Conservation (phyloP, 1,140 invertebrate species). For the Euwallacea similis region DNA sequence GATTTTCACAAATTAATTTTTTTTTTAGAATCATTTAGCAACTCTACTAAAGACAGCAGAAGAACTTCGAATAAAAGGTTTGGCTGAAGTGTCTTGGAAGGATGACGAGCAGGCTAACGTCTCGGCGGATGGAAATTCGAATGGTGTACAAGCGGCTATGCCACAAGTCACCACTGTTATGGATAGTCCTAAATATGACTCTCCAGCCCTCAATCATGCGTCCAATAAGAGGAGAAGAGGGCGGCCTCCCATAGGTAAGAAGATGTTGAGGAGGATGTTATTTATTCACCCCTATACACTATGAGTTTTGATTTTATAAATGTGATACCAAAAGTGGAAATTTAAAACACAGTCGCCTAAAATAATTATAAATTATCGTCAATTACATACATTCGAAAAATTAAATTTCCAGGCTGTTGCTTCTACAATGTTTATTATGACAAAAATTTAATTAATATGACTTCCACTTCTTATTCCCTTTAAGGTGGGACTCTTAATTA, state of each 20-base stretch:
- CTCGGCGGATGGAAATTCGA: slow-evolving; percentile 54
- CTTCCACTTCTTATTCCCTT: too few species aligned
- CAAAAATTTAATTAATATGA: too few species aligned
- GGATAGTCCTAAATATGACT: slow-evolving; percentile 47
- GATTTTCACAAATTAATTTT: not conserved
- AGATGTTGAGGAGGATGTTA: not conserved
- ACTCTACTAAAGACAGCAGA: slow-evolving; percentile 88
- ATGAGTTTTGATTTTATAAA: too few species aligned
- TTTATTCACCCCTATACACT: too few species aligned
- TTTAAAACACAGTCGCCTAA: too few species aligned
- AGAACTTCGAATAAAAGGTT: slow-evolving; percentile 86
- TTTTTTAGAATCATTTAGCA: slow-evolving; percentile 73
- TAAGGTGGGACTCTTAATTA: too few species aligned
- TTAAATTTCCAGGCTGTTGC: too few species aligned
- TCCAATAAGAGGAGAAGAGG: slow-evolving; percentile 58
- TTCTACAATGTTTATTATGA: too few species aligned
- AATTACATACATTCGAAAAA: too few species aligned
- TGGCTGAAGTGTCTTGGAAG: slow-evolving; percentile 84
- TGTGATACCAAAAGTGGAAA: too few species aligned
- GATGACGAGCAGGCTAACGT: slow-evolving; percentile 60
- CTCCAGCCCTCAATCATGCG: slow-evolving; percentile 16
- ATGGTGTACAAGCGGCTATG: slow-evolving; percentile 55
- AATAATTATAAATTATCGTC: too few species aligned
- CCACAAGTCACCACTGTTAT: slow-evolving; percentile 53
- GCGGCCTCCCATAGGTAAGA: slow-evolving; percentile 59